phyloP scores from a whole-genome alignment of 2,888 invertebrate species.

The Alsophila aescularia region DNA sequence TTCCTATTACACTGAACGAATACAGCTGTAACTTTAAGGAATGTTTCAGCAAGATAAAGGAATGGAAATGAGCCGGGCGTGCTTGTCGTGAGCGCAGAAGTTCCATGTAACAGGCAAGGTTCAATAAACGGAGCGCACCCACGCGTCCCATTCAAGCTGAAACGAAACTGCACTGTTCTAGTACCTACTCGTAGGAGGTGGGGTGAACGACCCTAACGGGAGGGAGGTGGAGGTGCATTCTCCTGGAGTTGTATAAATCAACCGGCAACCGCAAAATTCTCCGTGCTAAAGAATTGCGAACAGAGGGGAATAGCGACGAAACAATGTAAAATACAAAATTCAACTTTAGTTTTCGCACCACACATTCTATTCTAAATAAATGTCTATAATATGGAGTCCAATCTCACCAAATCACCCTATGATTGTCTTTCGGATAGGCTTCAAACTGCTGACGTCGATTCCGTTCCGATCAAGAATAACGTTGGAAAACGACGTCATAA shows the following conservation, averaged over 20 bases:
- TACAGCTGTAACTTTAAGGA: conserved; percentile 1
- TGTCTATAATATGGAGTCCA: not conserved
- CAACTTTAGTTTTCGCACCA: not conserved
- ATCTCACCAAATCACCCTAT: not conserved
- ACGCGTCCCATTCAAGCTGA: conserved; percentile 64
- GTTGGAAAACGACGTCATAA: conserved; percentile 11
- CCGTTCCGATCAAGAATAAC: conserved; percentile 11
- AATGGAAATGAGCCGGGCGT: conserved; percentile 6
- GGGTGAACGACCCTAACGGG: conserved; percentile 62
- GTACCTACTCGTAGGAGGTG: conserved; percentile 52
- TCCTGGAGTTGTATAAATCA: conserved; percentile 67
- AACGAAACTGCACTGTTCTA: conserved; percentile 64
- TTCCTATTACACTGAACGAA: conserved; percentile 19
- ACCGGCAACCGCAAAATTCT: conserved; percentile 59
- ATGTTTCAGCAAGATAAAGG: conserved; percentile 10
- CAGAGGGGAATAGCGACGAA: not conserved
- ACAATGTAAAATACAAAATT: not conserved
- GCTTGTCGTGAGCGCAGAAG: conserved; percentile 12
- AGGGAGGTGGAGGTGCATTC: conserved; percentile 60
- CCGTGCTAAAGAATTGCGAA: conserved; percentile 30
- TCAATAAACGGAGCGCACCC: conserved; percentile 58
- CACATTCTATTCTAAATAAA: not conserved
- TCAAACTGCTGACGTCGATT: conserved; percentile 9
- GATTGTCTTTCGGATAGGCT: not conserved
- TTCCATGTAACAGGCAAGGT: conserved; percentile 39